phyloP scores from a whole-genome alignment of 2,797 vertebrate genomes.

The Pipistrellus nathusii region DNA sequence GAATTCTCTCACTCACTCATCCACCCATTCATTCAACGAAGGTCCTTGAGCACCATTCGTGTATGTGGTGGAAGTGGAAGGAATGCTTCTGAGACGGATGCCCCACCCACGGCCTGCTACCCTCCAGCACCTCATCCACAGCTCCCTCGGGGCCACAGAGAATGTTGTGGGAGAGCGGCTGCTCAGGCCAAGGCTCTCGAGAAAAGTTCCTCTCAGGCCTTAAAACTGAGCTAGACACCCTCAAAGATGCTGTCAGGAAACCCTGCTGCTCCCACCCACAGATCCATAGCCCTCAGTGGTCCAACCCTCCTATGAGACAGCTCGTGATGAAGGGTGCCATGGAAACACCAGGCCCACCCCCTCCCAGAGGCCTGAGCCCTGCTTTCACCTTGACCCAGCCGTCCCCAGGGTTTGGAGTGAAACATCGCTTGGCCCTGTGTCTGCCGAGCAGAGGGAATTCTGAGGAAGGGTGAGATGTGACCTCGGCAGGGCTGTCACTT shows the following conservation, averaged over 20 bases:
- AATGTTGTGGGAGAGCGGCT: neutral
- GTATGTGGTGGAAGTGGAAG: neutral
- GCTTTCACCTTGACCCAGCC: neutral
- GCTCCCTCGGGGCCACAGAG: neutral
- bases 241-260: neutral
- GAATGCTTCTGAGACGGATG: neutral
- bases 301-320: neutral
- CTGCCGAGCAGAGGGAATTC: neutral
- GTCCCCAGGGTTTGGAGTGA: neutral
- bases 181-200: neutral
- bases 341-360: neutral
- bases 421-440: neutral
- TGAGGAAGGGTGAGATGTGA: neutral
- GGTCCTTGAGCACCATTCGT: neutral
- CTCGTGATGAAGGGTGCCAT: neutral
- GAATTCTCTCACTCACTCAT: neutral
- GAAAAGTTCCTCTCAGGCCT: neutral
- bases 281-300: neutral
- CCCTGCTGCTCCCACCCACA: neutral
- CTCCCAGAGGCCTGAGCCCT: neutral
- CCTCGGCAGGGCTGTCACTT: neutral
- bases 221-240: neutral
- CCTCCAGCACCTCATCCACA: neutral
- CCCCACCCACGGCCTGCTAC: neutral
- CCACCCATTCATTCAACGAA: neutral